phyloP scores from a whole-genome alignment of 2,113 vertebrate genomes.

The Stegostoma tigrinum region DNA sequence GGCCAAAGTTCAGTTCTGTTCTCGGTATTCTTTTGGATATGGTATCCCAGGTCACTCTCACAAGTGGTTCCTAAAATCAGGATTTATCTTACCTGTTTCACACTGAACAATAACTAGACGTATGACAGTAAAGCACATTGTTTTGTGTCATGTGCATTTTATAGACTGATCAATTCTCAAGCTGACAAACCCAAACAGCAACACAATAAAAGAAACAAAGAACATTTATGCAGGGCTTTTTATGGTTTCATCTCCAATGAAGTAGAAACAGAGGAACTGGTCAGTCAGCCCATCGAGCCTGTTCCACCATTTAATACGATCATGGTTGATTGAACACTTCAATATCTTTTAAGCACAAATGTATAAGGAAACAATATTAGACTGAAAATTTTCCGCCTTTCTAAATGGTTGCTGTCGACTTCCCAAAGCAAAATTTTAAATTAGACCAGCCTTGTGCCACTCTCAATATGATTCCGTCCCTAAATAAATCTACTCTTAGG shows the following conservation, averaged over 20 bases:
- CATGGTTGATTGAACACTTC: too few species aligned
- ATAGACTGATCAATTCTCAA: neutral
- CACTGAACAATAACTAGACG: neutral
- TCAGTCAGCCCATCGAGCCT: too few species aligned
- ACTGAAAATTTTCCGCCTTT: neutral
- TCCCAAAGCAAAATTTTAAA: neutral
- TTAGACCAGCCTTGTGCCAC: neutral
- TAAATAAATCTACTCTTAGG: neutral
- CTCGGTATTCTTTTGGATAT: neutral
- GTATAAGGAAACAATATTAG: neutral
- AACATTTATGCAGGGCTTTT: neutral
- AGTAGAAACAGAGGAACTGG: neutral
- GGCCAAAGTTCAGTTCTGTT: neutral
- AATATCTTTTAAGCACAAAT: too few species aligned
- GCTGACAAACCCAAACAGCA: neutral
- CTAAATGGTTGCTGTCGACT: neutral
- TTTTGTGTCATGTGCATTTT: neutral
- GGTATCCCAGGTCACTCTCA: neutral
- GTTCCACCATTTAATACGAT: too few species aligned
- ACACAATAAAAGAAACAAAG: neutral
- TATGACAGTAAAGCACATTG: neutral
- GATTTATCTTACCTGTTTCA: neutral
- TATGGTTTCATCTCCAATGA: neutral
- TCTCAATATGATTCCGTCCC: neutral
- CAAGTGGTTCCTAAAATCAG: neutral